Percentiles rank a stretch among this genome's conserved stretches.
These are phyloP conservation scores for Halcyon chelicuti DNA, from an alignment of 2,797 vertebrate species.

Conservation along the genomic window DNA sequence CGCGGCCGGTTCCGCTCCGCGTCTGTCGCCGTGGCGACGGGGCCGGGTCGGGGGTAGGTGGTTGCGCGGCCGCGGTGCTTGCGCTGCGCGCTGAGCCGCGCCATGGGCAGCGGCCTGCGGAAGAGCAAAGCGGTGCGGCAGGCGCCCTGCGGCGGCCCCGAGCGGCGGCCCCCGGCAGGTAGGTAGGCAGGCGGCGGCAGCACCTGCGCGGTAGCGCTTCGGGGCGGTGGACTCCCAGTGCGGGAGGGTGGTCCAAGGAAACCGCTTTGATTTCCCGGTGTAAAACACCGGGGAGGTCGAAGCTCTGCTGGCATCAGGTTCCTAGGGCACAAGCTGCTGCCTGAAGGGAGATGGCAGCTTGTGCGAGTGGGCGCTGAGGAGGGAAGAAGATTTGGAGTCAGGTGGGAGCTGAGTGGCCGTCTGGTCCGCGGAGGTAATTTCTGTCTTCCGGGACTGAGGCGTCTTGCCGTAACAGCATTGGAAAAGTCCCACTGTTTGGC, in stretches of 20 bases:
- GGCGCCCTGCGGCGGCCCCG: not conserved
- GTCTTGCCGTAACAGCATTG: rapidly evolving
- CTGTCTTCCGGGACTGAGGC: rapidly evolving
- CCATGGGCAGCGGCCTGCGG: slow-evolving; percentile 26
- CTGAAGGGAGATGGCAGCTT: not conserved
- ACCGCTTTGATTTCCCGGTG: not conserved
- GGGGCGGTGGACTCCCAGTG: not conserved
- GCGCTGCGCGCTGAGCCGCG: too few relatives aligned
- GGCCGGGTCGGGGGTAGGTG: not conserved
- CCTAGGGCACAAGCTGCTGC: not conserved
- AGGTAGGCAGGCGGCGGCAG: not conserved
- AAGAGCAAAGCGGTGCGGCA: not conserved
- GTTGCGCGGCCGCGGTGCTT: not conserved
- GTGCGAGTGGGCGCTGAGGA: rapidly evolving
- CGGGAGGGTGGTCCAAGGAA: not conserved
- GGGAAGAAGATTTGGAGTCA: not conserved
- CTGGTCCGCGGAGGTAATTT: not conserved
- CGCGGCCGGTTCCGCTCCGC: too few relatives aligned
- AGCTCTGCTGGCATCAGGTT: not conserved
- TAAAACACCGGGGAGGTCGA: not conserved
- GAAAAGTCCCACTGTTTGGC: not conserved
- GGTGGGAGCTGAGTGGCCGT: not conserved
- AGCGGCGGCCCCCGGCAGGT: not conserved
- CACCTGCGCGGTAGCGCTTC: not conserved
- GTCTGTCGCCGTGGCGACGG: not conserved